Evolutionary conservation across 2,113 vertebrate species (phyloP).

Genomic region (Protobothrops flavoviridis): DNA sequence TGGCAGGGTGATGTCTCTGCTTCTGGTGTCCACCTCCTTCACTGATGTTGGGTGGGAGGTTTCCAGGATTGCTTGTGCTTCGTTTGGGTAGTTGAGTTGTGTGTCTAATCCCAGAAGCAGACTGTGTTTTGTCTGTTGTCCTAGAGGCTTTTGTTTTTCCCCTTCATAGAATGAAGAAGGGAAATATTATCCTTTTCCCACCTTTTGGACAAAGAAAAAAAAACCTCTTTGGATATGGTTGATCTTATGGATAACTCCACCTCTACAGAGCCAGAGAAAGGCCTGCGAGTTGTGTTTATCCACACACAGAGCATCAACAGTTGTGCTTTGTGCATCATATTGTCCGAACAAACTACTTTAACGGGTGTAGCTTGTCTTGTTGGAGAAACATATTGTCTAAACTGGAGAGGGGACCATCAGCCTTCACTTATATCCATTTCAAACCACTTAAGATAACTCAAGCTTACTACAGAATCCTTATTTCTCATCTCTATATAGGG

Average conservation of each 20-base stretch:
- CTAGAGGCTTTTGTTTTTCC: background rate
- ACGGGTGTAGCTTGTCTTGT: background rate
- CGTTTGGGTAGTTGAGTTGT: background rate
- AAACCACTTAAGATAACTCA: background rate
- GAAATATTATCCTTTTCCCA: background rate
- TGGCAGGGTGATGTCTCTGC: too few species aligned
- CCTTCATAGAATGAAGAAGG: background rate
- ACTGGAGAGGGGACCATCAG: background rate
- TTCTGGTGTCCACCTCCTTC: background rate
- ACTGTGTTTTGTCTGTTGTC: background rate
- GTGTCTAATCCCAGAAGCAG: background rate
- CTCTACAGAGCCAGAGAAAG: background rate
- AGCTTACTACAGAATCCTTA: background rate
- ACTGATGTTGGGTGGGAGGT: background rate
- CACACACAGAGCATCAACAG: too few species aligned
- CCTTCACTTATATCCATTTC: background rate
- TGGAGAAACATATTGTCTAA: background rate
- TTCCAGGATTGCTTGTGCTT: background rate
- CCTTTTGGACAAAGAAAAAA: background rate
- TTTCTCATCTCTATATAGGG: background rate
- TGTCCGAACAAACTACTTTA: background rate
- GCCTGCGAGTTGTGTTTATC: too few species aligned
- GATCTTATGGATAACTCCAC: background rate
- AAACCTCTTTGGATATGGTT: background rate
- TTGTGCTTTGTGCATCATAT: background rate